phyloP scores from a whole-genome alignment of 2,888 invertebrate species.

The Lasioglossum oenotherae region DNA sequence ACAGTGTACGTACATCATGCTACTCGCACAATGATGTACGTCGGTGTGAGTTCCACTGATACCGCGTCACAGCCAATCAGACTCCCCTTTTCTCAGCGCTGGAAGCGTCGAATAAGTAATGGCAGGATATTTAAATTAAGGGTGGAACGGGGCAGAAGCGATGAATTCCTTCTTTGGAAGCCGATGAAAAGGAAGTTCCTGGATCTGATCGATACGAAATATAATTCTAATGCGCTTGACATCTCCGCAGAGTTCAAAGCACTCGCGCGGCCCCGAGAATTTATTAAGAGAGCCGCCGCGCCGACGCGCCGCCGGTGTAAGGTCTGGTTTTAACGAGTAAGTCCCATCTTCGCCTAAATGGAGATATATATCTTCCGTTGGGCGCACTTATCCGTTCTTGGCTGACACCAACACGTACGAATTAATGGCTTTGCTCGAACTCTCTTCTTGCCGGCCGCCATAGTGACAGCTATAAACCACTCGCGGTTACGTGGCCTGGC shows the following conservation, averaged over 20 bases:
- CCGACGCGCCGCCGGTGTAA: conserved; percentile 59
- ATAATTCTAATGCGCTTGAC: conserved; percentile 58
- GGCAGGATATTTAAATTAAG: conserved; percentile 33
- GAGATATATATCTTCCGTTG: conserved; percentile 82
- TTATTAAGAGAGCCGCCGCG: conserved; percentile 70
- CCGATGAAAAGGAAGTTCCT: conserved; percentile 5
- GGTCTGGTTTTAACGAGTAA: conserved; percentile 81
- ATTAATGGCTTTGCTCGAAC: conserved; percentile 80
- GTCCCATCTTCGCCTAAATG: conserved; percentile 80
- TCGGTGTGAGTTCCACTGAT: not conserved
- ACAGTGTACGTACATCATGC: not conserved
- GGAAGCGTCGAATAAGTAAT: conserved; percentile 7
- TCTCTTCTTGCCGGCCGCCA: conserved; percentile 68
- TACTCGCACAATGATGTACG: not conserved
- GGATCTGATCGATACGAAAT: conserved; percentile 46
- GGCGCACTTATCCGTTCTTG: conserved; percentile 82
- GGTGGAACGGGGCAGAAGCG: not conserved
- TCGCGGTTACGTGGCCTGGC: conserved; percentile 68
- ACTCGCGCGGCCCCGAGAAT: conserved; percentile 53
- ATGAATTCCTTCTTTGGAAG: conserved; percentile 16
- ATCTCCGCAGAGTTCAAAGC: conserved; percentile 27
- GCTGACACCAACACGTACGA: conserved; percentile 82
- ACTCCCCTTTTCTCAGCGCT: not conserved
- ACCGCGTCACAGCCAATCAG: not conserved
- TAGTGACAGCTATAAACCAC: conserved; percentile 78